These are phyloP conservation scores for Acheta domesticus DNA, from an alignment of 2,888 invertebrate genomes.

Conservation along the genomic window DNA sequence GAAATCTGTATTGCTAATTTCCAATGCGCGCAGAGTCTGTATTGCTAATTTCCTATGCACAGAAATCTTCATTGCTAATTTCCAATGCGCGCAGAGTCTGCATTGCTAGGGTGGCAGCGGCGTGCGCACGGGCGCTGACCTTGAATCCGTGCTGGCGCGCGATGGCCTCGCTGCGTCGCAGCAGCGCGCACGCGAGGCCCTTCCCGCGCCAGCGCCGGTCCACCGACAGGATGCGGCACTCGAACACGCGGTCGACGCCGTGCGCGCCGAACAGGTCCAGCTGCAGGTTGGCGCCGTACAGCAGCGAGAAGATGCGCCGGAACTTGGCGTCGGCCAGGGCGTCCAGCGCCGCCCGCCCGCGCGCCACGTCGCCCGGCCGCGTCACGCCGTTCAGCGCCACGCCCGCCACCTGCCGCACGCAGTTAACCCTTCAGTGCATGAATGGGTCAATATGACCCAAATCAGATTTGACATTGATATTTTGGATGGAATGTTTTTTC, in stretches of 20 bases:
- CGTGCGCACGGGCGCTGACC: no score
- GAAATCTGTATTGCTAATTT: no score
- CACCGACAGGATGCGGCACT: constrained; percentile 77
- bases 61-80: no score
- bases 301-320: constrained; percentile 72
- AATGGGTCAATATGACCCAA: no score
- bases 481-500: no score
- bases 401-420: constrained; percentile 64
- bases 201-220: constrained; percentile 66
- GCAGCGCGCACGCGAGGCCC: constrained; percentile 70
- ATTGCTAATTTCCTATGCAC: no score
- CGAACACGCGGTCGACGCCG: constrained; percentile 67
- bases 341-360: constrained; percentile 64
- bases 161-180: constrained; percentile 62
- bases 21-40: no score
- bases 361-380: constrained; percentile 67
- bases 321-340: constrained; percentile 64
- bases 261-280: constrained; percentile 66
- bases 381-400: constrained; percentile 75
- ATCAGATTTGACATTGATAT: no score
- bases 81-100: no score
- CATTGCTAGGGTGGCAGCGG: no score
- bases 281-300: constrained; percentile 67
- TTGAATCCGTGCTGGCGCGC: constrained; percentile 66
- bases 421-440: no score